A percentile compares a stretch with the other conserved stretches of the same genome.
Conservation (phyloP, 2,113 vertebrate species). For the Oenanthe melanoleuca region DNA sequence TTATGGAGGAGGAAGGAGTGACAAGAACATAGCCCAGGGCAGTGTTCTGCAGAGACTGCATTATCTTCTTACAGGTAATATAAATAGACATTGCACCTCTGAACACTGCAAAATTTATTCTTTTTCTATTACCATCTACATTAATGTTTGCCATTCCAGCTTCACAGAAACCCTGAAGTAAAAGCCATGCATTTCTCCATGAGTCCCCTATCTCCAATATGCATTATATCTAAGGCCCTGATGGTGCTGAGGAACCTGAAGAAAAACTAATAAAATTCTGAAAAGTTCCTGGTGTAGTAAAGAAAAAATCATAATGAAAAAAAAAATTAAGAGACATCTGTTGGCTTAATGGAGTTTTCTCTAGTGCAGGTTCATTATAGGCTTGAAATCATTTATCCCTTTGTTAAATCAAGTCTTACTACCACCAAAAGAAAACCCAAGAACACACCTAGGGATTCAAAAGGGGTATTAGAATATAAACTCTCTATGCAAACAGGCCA, state of each 20-base stretch:
- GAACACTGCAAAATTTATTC: not conserved
- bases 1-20: not conserved
- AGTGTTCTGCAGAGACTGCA: not conserved
- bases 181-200: not conserved
- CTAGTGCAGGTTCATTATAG: not conserved
- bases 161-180: not conserved
- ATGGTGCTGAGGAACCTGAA: not conserved
- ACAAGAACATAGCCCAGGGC: constrained; percentile 10
- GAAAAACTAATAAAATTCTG: not conserved
- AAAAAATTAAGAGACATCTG: not conserved
- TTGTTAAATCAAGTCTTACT: not conserved
- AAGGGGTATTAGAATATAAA: not conserved
- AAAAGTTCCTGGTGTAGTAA: not conserved
- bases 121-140: not conserved
- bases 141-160: not conserved
- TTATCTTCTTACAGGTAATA: constrained; percentile 14
- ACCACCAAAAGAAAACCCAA: not conserved
- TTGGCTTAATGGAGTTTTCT: not conserved
- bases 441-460: not conserved
- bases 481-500: not conserved
- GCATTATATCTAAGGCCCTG: not conserved
- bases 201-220: not conserved
- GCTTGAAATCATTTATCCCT: not conserved
- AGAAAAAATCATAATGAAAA: not conserved
- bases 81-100: not conserved